Conservation (phyloP, 2,113 vertebrate genomes). For the Trinectes maculatus region DNA sequence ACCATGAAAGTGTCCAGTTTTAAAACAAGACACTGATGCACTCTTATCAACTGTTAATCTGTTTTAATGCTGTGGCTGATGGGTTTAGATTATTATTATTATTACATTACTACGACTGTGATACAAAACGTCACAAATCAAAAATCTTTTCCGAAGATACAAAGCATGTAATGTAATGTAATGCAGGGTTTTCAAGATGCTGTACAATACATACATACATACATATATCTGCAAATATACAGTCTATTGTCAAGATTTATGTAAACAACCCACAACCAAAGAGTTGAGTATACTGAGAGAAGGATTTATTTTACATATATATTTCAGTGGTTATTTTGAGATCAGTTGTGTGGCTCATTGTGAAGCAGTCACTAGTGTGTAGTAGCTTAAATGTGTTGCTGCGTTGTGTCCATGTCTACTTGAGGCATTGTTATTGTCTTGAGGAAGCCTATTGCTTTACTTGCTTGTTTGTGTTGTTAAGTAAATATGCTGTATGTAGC, state of each 20-base stretch:
- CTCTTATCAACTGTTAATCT: too few relatives aligned
- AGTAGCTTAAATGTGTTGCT: conserved; percentile 2
- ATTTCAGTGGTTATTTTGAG: not conserved
- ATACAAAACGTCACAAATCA: too few relatives aligned
- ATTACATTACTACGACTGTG: too few relatives aligned
- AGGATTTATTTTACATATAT: not conserved
- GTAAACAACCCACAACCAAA: not conserved
- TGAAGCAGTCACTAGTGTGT: not conserved
- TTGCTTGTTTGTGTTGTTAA: too few relatives aligned
- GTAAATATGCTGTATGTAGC: too few relatives aligned
- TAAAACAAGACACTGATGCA: too few relatives aligned
- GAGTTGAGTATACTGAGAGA: not conserved
- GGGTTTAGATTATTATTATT: too few relatives aligned
- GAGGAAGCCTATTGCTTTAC: not conserved
- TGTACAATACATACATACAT: not conserved
- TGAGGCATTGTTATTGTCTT: not conserved
- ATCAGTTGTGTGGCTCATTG: not conserved
- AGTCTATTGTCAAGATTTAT: not conserved
- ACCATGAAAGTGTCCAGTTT: too few relatives aligned
- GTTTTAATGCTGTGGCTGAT: too few relatives aligned
- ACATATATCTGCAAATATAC: not conserved
- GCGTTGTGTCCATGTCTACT: not conserved
- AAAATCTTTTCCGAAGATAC: too few relatives aligned
- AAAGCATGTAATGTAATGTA: too few relatives aligned
- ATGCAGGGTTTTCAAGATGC: too few relatives aligned